Evolutionary conservation across 2,113 vertebrate species (phyloP), one percentile per base, ranked within the genome.

Genomic region (Labrus mixtus): DNA sequence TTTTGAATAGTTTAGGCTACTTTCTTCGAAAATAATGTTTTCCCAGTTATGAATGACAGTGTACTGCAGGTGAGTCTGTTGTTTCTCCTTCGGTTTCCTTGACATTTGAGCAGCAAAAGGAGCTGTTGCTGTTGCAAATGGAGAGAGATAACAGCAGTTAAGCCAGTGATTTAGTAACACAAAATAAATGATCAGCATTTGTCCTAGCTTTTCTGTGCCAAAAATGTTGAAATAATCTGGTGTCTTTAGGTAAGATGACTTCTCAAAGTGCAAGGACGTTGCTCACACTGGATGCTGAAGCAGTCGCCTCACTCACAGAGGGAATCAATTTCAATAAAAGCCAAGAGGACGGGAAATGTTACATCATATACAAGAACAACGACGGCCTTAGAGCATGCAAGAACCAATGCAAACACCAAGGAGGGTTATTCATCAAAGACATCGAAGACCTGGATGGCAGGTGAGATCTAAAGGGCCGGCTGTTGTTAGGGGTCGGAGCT

Each of bases 341-440:
- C 64, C 91, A 89, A 50, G 76, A 64, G 25, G 91, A 93, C 0
- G 87, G 90, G 25, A 93, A 90, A 64, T 91, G 90, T 46, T 96
- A 90, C 83, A 95, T 96, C 63, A 79, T 96, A 0, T 95, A 91
- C 78, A 96, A 95, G 79, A 54, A 46, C 10, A 66, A 69, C 1
- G 15, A 58, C 0, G 56, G 13, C 3, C 1, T 95, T 8, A 88
- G 72, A 46, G 95, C 95, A 0, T 96, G 95, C 76, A 95, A 86
- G 68, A 96, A 95, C 60, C 67, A 93, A 64, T 96, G 95, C 86
- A 96, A 95, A 64, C 95, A 96, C 76, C 95, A 96, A 81, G 95
- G 95, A 22, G 95, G 95, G 8, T 59, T 94, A 6, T 95, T 96
- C 64, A 90, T 95, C 41, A 92, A 79, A 70, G 95, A 96, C 19